Evolutionary conservation across 2,888 invertebrate species (phyloP).

Genomic region (Dryocosmus kuriphilus): DNA sequence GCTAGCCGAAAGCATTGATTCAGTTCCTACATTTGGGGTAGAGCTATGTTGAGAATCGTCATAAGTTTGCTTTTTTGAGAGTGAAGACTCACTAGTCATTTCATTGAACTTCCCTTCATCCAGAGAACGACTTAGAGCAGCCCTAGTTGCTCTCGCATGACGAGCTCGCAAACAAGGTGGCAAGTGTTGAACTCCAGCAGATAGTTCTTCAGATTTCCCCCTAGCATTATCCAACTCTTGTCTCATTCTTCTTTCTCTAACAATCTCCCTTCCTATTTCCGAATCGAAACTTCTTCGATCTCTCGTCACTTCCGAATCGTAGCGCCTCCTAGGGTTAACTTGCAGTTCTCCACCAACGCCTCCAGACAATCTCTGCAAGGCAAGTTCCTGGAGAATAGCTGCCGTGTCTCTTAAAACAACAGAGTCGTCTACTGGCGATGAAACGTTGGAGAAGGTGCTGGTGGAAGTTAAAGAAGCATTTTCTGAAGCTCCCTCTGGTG

Average conservation of each 20-base stretch:
- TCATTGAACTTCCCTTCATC: conserved; percentile 75
- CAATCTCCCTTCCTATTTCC: conserved; percentile 78
- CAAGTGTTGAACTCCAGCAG: conserved; percentile 68
- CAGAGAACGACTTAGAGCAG: conserved; percentile 72
- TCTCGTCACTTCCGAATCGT: conserved; percentile 66
- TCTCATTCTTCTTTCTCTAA: conserved; percentile 77
- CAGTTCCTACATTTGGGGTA: conserved; percentile 72
- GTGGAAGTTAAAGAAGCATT: conserved; percentile 67
- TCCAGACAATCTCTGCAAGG: conserved; percentile 73
- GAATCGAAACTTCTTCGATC: conserved; percentile 78
- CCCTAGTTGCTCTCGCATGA: conserved; percentile 72
- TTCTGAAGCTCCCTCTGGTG: conserved; percentile 72
- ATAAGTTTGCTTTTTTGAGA: conserved; percentile 73
- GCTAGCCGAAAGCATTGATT: conserved; percentile 58
- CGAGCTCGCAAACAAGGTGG: conserved; percentile 82
- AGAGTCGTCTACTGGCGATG: conserved; percentile 69
- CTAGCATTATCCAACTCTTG: conserved; percentile 75
- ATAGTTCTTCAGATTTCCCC: conserved; percentile 70
- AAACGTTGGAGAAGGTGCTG: conserved; percentile 66
- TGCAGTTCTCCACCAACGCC: conserved; percentile 67
- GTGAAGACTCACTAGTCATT: conserved; percentile 72
- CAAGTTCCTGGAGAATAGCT: conserved; percentile 72
- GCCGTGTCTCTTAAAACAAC: conserved; percentile 73
- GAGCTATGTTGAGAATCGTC: conserved; percentile 75
- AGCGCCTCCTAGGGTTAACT: conserved; percentile 60